These are phyloP conservation scores for Odocoileus hemionus DNA, from an alignment of 2,113 vertebrate species.

Conservation along the genomic window DNA sequence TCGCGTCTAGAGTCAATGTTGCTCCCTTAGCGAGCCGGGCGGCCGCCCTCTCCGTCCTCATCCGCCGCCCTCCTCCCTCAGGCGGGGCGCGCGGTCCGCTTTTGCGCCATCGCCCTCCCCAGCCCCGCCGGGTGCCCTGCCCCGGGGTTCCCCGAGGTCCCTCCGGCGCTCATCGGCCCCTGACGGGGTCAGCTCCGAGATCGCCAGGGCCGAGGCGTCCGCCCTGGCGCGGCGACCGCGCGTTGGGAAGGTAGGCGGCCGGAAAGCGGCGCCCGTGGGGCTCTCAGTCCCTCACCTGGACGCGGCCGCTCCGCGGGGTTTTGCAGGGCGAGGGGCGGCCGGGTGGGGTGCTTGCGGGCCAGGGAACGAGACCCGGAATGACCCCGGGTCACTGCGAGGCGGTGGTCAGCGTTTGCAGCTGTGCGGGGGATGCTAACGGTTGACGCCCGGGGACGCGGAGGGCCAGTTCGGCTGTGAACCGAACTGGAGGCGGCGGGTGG, in stretches of 20 bases:
- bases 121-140: not conserved
- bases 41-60: not conserved
- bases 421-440: not conserved
- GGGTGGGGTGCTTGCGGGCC: not conserved
- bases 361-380: fast-evolving
- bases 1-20: not conserved
- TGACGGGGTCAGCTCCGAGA: not conserved
- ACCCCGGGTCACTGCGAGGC: not conserved
- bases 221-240: not conserved
- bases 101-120: not conserved
- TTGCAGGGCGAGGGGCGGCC: not conserved
- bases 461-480: not conserved
- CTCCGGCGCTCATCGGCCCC: not conserved
- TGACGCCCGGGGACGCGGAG: not conserved
- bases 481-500: not conserved
- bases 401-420: not conserved
- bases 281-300: not conserved
- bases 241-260: not conserved
- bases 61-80: not conserved
- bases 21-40: too few relatives aligned
- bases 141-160: not conserved
- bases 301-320: not conserved
- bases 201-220: not conserved
- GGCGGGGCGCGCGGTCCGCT: not conserved
- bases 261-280: too few relatives aligned